Percentiles rank a stretch among this genome's conserved stretches.
These are phyloP conservation scores for Lutra lutra DNA, from an alignment of 2,797 vertebrate genomes.

Conservation along the genomic window DNA sequence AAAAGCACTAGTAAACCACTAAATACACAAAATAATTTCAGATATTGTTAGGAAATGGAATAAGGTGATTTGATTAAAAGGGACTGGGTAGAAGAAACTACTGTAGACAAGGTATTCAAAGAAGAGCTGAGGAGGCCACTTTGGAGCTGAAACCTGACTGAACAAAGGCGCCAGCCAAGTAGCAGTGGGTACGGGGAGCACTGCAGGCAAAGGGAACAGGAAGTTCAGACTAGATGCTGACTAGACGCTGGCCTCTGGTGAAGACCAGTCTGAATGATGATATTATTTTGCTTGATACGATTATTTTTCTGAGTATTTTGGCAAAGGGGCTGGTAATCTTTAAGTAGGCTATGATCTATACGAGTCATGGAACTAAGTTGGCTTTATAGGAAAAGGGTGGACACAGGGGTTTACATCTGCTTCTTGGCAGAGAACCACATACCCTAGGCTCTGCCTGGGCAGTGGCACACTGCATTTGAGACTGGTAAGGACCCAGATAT, in stretches of 20 bases:
- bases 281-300: not conserved
- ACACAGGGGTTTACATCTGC: not conserved
- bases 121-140: not conserved
- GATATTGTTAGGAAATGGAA: conserved; percentile 14
- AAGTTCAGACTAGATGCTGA: not conserved
- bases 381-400: not conserved
- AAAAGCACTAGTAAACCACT: not conserved
- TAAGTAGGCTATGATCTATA: not conserved
- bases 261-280: not conserved
- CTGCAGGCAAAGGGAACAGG: not conserved
- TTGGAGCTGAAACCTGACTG: not conserved
- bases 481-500: not conserved
- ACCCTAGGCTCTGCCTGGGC: not conserved
- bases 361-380: not conserved
- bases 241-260: not conserved
- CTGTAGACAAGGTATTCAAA: not conserved
- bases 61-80: not conserved
- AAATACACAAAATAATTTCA: conserved; percentile 28
- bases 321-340: not conserved
- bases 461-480: not conserved
- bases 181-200: not conserved
- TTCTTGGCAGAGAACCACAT: not conserved
- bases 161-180: not conserved
- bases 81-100: not conserved
- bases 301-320: conserved; percentile 44